Evolutionary conservation across 1,140 invertebrate genomes (phyloP).

Genomic region (Mercenaria mercenaria): DNA sequence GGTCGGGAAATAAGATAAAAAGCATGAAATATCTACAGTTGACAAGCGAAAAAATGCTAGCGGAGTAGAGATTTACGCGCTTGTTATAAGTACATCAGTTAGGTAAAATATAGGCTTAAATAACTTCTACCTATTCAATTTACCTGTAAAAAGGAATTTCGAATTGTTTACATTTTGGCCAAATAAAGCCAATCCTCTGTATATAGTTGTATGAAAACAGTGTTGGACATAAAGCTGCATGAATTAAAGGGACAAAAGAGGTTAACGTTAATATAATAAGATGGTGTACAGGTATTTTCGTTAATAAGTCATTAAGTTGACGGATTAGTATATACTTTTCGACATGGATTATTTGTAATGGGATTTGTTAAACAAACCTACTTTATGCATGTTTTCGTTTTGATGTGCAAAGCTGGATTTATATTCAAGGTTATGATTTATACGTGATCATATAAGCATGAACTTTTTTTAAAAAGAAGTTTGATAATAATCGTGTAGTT

Average conservation of each 20-base stretch:
- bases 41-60: not conserved
- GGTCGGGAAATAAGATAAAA: constrained; percentile 13
- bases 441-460: not conserved
- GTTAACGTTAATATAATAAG: not conserved
- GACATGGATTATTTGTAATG: not conserved
- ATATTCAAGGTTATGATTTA: too few relatives aligned
- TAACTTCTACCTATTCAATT: not conserved
- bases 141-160: constrained; percentile 21
- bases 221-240: not conserved
- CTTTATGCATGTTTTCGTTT: not conserved
- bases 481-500: not conserved
- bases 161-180: constrained; percentile 14
- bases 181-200: not conserved
- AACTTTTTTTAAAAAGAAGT: not conserved
- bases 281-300: not conserved
- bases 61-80: not conserved
- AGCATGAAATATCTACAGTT: not conserved
- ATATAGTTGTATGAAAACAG: not conserved
- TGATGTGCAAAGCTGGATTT: not conserved
- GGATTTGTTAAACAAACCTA: not conserved
- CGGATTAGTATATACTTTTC: not conserved
- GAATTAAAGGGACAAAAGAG: not conserved
- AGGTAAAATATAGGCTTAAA: not conserved
- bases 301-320: not conserved
- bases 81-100: not conserved